Evolutionary conservation across 2,113 vertebrate species (phyloP).

Genomic region (Cryptomyrus ogoouensis): DNA sequence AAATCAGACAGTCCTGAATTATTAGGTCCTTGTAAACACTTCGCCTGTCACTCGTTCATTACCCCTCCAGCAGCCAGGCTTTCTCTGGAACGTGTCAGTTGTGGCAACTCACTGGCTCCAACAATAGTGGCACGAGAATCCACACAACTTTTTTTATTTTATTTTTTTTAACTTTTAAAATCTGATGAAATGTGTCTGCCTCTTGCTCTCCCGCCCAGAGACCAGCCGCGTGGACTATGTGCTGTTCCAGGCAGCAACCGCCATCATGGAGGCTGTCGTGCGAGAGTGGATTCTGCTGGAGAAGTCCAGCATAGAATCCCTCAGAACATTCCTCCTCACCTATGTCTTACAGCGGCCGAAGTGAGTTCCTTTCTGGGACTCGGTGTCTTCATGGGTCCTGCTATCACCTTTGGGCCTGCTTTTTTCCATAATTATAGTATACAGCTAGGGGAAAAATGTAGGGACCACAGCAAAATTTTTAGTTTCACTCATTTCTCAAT

Average conservation of each 20-base stretch:
- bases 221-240: slow-evolving; percentile 99
- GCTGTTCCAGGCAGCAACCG: slow-evolving; percentile 95
- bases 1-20: background rate
- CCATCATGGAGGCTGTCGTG: slow-evolving; percentile 97
- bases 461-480: too few species aligned
- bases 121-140: background rate
- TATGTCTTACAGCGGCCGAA: slow-evolving; percentile 98
- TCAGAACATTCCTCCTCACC: slow-evolving; percentile 92
- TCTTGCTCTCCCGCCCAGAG: slow-evolving; percentile 65
- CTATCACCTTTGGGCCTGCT: background rate
- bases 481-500: too few species aligned
- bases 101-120: background rate
- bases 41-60: background rate
- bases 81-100: background rate
- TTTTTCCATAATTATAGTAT: background rate
- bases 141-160: background rate
- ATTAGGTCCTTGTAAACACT: background rate
- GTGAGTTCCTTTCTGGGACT: slow-evolving; percentile 61
- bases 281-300: slow-evolving; percentile 97
- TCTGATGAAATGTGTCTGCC: background rate
- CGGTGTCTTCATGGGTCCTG: background rate
- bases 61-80: background rate
- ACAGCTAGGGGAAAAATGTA: too few species aligned
- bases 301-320: slow-evolving; percentile 90
- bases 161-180: background rate